Base-by-base conservation (phyloP, 2,888 invertebrate genomes). In the Diploptera punctata region DNA sequence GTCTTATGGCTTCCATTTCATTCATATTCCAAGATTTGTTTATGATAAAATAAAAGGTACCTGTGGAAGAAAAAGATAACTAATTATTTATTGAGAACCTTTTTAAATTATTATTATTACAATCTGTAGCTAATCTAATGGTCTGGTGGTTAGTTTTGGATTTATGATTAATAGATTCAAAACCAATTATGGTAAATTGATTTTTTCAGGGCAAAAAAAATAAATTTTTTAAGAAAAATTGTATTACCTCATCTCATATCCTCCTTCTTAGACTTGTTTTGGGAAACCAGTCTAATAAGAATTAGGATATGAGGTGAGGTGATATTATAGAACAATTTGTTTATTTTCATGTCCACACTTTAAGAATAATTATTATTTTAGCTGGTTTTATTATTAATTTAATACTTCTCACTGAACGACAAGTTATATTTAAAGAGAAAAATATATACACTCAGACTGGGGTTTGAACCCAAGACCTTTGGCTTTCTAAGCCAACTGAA, bases 31-130 rank as follows among this genome's bases (percentile, higher is more conserved):
- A 98, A 84, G 76, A 96, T 92, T 84, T 95, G 95, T 85, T 98
- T 97, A 86, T 98, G 97, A 85, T 98, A 98, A 87, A 98, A 98
- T 76, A 98, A 88, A 75, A 98, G 88, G 84, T 97, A 98, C 79
- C 95, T 95, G 31, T 1, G 19, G 10, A 52, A 13, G n/a, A 57
- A 9, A 57, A 31, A 13, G 13, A 24, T 21, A 1, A 49, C 1
- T 3, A 24, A 5, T 13, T 57, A 16, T 7, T 29, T 16, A 29
- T 2, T 26, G 4, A 57, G n/a, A 18, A 54, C 19, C 26, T 54
- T 3, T 4, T 10, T 1, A 4, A 13, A 61, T 18, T 38, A 38
- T 0, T 33, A 33, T 16, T n/a, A 10, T n/a, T 33, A 19, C 62
- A 43, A 16, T 18, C 16, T 21, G 9, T 2, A 38, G 7, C 10